Evolutionary conservation across 2,888 invertebrate species (phyloP).

Genomic region (Germaria angustata): DNA sequence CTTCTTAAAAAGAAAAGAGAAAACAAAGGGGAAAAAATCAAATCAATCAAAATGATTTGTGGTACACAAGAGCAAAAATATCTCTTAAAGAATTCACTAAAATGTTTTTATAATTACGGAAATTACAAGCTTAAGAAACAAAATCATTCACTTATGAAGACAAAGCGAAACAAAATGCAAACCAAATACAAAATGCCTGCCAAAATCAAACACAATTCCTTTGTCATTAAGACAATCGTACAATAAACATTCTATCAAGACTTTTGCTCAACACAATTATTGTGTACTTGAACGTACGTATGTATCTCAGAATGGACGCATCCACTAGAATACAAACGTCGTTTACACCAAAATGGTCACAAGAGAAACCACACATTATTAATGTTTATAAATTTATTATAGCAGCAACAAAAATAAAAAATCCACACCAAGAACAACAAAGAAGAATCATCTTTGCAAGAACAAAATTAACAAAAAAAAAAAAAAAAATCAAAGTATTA

Average conservation of each 20-base stretch:
- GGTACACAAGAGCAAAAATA: background rate
- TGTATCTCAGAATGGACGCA: background rate
- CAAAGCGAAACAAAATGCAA: constrained; percentile 8
- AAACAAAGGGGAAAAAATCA: too few species aligned
- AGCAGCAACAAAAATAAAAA: constrained; percentile 34
- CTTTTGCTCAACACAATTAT: constrained; percentile 24
- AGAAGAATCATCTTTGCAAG: constrained; percentile 37
- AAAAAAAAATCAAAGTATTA: constrained; percentile 50
- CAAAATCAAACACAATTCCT: constrained; percentile 45
- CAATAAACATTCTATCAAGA: constrained; percentile 16
- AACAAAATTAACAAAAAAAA: constrained; percentile 32
- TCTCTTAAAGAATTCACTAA: constrained; percentile 68
- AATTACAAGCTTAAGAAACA: constrained; percentile 71
- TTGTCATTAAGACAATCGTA: constrained; percentile 32
- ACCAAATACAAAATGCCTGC: constrained; percentile 22
- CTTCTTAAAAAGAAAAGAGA: background rate
- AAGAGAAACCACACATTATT: constrained; percentile 69
- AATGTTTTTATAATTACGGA: constrained; percentile 80
- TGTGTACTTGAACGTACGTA: background rate
- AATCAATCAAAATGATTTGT: constrained; percentile 47
- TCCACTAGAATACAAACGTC: background rate
- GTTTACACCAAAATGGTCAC: constrained; percentile 35
- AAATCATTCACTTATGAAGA: constrained; percentile 14
- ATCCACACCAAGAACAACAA: background rate
- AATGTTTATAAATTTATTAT: constrained; percentile 69